phyloP scores from a whole-genome alignment of 2,113 vertebrate species.

The Sylvilagus bachmani region DNA sequence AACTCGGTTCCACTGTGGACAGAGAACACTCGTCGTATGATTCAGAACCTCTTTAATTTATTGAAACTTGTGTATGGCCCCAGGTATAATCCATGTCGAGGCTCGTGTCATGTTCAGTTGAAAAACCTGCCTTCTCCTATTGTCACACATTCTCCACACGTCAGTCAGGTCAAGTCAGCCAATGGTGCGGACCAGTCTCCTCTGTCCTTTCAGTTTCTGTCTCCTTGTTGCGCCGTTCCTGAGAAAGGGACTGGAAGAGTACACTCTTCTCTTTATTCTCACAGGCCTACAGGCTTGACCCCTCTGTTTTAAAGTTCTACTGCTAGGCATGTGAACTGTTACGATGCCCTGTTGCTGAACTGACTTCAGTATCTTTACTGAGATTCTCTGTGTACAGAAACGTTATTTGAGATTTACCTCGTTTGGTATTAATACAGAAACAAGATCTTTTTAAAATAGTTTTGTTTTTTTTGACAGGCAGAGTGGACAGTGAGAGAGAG shows the following conservation, averaged over 20 bases:
- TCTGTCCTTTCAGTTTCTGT: neutral
- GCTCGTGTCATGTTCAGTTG: neutral
- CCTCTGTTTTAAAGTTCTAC: neutral
- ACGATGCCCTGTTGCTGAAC: neutral
- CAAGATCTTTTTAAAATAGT: neutral
- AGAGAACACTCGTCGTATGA: neutral
- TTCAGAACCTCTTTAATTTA: neutral
- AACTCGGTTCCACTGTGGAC: neutral
- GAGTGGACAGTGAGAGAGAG: too few species aligned
- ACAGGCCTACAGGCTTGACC: neutral
- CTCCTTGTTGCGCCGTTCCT: neutral
- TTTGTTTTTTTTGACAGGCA: too few species aligned
- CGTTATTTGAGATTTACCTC: neutral
- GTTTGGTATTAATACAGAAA: neutral
- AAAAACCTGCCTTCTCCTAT: neutral
- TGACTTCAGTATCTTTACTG: neutral
- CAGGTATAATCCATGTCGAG: neutral
- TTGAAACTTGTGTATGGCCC: neutral
- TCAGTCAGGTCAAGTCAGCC: neutral
- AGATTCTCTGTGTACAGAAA: neutral
- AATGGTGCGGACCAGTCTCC: too few species aligned
- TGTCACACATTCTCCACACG: neutral
- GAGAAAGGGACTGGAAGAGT: neutral
- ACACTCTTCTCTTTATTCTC: neutral
- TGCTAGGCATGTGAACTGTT: neutral